Evolutionary conservation across 1,140 invertebrate genomes (phyloP).

Genomic region (Berghia stephanieae): DNA sequence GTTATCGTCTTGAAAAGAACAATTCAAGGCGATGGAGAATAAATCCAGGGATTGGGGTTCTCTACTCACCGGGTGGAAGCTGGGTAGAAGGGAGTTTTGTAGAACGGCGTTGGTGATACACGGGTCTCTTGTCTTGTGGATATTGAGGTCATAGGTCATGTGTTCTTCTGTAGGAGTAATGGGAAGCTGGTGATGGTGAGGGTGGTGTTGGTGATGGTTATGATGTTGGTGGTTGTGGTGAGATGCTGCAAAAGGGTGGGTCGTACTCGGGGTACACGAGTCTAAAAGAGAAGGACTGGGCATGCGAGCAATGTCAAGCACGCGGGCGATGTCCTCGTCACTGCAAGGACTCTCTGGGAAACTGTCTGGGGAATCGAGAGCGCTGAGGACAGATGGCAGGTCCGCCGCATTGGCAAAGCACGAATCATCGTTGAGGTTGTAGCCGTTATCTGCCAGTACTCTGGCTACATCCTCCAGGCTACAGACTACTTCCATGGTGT

Average conservation of each 20-base stretch:
- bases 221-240: not conserved
- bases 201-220: not conserved
- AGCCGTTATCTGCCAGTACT: conserved; percentile 13
- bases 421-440: conserved; percentile 22
- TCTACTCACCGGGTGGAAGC: too few relatives aligned
- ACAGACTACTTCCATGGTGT: conserved; percentile 17
- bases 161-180: not conserved
- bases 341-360: not conserved
- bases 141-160: not conserved
- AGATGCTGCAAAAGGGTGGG: too few relatives aligned
- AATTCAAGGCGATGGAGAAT: too few relatives aligned
- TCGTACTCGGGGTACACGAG: not conserved
- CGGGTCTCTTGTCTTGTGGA: not conserved
- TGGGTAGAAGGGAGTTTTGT: not conserved
- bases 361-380: conserved; percentile 10
- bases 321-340: conserved; percentile 3
- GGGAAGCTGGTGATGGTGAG: too few relatives aligned
- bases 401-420: conserved; percentile 17
- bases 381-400: conserved; percentile 13
- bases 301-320: not conserved
- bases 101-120: not conserved
- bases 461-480: conserved; percentile 15
- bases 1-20: too few relatives aligned
- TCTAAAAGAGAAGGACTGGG: not conserved
- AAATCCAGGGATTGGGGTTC: too few relatives aligned